phyloP scores from a whole-genome alignment of 2,113 vertebrate genomes.

The Strigops habroptila region DNA sequence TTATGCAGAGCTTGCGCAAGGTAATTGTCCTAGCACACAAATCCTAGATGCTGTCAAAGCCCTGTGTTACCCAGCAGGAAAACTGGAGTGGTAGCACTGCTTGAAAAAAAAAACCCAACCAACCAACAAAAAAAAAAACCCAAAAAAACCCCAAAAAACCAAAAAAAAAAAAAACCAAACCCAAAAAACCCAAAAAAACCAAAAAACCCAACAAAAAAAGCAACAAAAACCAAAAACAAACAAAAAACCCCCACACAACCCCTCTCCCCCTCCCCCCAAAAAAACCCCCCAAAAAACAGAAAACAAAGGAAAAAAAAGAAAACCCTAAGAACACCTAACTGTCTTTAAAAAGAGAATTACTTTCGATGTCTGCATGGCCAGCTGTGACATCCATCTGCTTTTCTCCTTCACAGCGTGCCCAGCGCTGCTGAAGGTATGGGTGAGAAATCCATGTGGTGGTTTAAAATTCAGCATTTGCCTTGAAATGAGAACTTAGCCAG shows the following conservation, averaged over 20 bases:
- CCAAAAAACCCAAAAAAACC: not conserved
- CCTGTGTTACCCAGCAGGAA: not conserved
- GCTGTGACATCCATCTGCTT: constrained; percentile 26
- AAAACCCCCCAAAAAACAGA: not conserved
- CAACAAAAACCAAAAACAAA: not conserved
- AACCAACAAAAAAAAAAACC: not conserved
- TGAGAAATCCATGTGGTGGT: constrained; percentile 36
- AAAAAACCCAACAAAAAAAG: not conserved
- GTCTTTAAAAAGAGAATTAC: not conserved
- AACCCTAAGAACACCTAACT: not conserved
- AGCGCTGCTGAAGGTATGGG: constrained; percentile 6
- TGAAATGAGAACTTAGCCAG: not conserved
- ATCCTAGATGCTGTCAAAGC: not conserved
- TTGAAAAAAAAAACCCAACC: not conserved
- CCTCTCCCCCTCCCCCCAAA: too few species aligned
- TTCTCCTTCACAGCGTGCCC: not conserved
- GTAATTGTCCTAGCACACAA: not conserved
- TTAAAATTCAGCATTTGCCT: constrained; percentile 19
- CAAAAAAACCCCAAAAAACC: too few species aligned
- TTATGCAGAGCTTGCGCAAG: not conserved
- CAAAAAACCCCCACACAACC: too few species aligned
- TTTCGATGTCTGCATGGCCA: constrained; percentile 4
- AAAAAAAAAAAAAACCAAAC: not conserved
- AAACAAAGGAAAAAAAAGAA: accelerated
- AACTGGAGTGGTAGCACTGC: not conserved